Evolutionary conservation across 2,113 vertebrate species (phyloP).

Genomic region (Chascanopsetta lugubris): DNA sequence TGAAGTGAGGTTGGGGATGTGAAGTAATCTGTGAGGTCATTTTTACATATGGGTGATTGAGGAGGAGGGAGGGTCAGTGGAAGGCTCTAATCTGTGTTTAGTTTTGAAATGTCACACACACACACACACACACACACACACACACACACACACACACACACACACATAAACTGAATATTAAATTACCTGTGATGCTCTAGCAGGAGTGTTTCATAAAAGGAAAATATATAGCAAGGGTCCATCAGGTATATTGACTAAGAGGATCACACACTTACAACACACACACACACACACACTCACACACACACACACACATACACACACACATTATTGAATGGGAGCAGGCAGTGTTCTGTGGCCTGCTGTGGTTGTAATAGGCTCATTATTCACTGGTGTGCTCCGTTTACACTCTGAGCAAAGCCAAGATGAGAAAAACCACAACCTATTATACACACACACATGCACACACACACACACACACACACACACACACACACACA

Average conservation of each 20-base stretch:
- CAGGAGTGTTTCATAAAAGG: constrained; percentile 48
- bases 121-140: constrained; percentile 1
- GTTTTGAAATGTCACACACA: constrained; percentile 8
- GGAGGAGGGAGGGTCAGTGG: constrained; percentile 6
- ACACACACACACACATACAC: constrained; percentile 41
- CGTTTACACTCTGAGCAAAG: constrained; percentile 58
- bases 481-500: not conserved
- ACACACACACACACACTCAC: constrained; percentile 36
- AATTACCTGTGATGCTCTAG: constrained; percentile 54
- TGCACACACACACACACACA: constrained; percentile 16
- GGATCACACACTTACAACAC: constrained; percentile 40
- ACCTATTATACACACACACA: constrained; percentile 40
- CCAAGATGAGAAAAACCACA: constrained; percentile 51
- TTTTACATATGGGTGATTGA: not conserved
- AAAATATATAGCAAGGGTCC: constrained; percentile 61
- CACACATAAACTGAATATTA: constrained; percentile 58
- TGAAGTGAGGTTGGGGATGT: constrained; percentile 6
- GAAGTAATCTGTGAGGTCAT: constrained; percentile 1
- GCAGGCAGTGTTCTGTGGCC: constrained; percentile 52
- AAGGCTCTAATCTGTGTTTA: constrained; percentile 2
- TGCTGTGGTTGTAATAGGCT: constrained; percentile 71
- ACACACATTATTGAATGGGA: constrained; percentile 67
- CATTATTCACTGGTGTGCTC: constrained; percentile 70
- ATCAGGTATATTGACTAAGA: constrained; percentile 62
- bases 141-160: constrained; percentile 7